A percentile compares a stretch with the other conserved stretches of the same genome.
Evolutionary conservation across 2,888 invertebrate genomes (phyloP).

Genomic region (Drosophila nigricruria): DNA sequence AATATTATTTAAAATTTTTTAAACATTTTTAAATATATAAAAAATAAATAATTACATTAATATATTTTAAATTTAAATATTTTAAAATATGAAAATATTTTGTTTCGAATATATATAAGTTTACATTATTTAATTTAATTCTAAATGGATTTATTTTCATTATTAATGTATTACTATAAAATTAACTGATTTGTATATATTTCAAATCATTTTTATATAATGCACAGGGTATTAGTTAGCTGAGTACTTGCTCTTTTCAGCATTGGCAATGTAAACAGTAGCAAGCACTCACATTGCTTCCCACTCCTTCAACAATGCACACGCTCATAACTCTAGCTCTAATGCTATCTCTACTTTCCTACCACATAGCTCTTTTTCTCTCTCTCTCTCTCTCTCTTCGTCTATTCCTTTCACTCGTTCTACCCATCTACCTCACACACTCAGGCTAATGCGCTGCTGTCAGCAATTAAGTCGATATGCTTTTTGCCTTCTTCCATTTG

Average conservation of each 20-base stretch:
- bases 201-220: not conserved
- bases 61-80: not conserved
- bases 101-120: too few relatives aligned
- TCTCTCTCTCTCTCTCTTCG: not conserved
- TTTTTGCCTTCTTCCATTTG: conserved; percentile 54
- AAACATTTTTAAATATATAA: not conserved
- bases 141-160: not conserved
- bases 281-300: conserved; percentile 13
- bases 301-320: conserved; percentile 8
- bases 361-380: not conserved
- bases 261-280: conserved; percentile 10
- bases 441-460: conserved; percentile 59
- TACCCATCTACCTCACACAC: not conserved
- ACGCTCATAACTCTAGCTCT: conserved; percentile 23
- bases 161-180: too few relatives aligned
- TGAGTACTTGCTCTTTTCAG: not conserved
- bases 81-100: not conserved
- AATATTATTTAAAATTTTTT: not conserved
- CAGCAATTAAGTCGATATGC: conserved; percentile 71
- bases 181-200: too few relatives aligned
- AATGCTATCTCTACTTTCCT: conserved; percentile 14
- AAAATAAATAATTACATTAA: not conserved
- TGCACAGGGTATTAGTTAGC: conserved; percentile 13
- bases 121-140: not conserved
- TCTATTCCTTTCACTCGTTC: not conserved